Conservation (phyloP, 2,113 vertebrate species). For the Glaucidium brasilianum region DNA sequence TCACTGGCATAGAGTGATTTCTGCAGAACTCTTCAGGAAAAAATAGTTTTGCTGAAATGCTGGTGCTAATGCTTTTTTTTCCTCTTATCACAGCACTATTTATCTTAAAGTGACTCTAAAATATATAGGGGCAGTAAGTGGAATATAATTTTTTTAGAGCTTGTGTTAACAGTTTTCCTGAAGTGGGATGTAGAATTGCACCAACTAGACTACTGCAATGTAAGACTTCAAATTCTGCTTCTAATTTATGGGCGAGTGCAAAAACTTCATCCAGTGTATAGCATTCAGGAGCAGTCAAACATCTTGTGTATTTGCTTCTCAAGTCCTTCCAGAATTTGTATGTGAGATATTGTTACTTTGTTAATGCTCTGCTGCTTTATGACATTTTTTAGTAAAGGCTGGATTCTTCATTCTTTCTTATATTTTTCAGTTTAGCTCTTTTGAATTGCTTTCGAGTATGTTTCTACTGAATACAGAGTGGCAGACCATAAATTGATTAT, state of each 20-base stretch:
- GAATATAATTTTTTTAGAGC: not conserved
- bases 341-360: not conserved
- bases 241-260: not conserved
- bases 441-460: not conserved
- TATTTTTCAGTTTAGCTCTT: not conserved
- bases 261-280: not conserved
- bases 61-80: slow-evolving; percentile 26
- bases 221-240: not conserved
- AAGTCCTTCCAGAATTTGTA: not conserved
- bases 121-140: not conserved
- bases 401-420: not conserved
- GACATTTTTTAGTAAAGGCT: not conserved
- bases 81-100: slow-evolving; percentile 61
- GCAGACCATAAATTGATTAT: not conserved
- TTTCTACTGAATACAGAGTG: not conserved
- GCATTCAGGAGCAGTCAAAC: not conserved
- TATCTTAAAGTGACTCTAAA: slow-evolving; percentile 56
- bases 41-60: slow-evolving; percentile 63
- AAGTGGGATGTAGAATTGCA: not conserved
- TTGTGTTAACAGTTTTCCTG: not conserved
- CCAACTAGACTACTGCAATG: not conserved
- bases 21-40: slow-evolving; percentile 66
- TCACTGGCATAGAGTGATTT: slow-evolving; percentile 68
- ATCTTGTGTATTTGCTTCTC: not conserved
- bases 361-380: not conserved